Conservation (phyloP, 2,888 invertebrate species). For the Hydraecia micacea region DNA sequence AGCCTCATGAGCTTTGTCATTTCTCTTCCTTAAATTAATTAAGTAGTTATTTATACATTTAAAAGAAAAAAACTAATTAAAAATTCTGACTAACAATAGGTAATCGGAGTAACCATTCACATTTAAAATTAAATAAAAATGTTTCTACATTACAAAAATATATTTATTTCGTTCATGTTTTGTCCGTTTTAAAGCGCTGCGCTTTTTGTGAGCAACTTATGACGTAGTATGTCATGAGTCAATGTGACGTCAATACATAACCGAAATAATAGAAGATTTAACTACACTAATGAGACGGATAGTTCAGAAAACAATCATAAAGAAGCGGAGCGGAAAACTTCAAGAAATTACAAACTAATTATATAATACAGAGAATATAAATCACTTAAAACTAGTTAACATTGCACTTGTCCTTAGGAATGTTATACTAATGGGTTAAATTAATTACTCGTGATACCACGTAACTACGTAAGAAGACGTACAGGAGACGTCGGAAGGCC, state of each 20-base stretch:
- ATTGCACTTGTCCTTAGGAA: constrained; percentile 91
- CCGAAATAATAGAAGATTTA: constrained; percentile 63
- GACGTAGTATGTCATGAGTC: constrained; percentile 1
- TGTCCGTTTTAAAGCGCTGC: constrained; percentile 40
- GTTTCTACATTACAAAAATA: constrained; percentile 61
- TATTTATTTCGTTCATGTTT: constrained; percentile 66
- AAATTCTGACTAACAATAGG: constrained; percentile 87
- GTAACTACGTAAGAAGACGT: constrained; percentile 59
- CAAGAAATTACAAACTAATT: constrained; percentile 77
- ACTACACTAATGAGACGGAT: constrained; percentile 66
- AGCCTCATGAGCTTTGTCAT: constrained; percentile 89
- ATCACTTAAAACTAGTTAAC: constrained; percentile 90
- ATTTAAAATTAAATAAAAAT: constrained; percentile 69
- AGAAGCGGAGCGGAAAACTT: constrained; percentile 64
- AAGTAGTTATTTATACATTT: constrained; percentile 80
- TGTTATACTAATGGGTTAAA: constrained; percentile 86
- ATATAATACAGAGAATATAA: constrained; percentile 86
- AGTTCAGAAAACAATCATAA: constrained; percentile 56
- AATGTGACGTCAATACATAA: constrained; percentile 62
- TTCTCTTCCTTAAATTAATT: constrained; percentile 75
- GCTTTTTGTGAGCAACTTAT: constrained; percentile 1
- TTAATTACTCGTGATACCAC: constrained; percentile 75
- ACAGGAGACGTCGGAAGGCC: constrained; percentile 36
- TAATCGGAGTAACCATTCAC: constrained; percentile 87
- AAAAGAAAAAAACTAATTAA: constrained; percentile 76